Conservation (phyloP, 2,797 vertebrate genomes). For the Clamator glandarius region DNA sequence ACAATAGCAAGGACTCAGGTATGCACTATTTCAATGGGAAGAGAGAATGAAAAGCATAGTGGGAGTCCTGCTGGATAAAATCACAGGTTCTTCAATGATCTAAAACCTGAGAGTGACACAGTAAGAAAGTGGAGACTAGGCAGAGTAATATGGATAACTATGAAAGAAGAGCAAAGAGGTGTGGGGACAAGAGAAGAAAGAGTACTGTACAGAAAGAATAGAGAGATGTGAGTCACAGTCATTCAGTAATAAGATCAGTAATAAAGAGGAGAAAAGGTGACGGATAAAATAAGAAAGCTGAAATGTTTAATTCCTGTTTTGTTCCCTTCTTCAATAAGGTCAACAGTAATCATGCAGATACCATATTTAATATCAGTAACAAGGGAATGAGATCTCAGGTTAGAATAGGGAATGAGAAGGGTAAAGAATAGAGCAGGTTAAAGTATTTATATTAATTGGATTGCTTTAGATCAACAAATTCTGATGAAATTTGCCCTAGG, state of each 20-base stretch:
- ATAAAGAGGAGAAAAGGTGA: neutral
- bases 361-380: neutral
- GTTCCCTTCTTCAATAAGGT: neutral
- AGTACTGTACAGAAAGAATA: neutral
- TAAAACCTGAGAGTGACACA: neutral
- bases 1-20: neutral
- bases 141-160: neutral
- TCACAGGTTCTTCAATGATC: neutral
- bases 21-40: neutral
- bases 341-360: neutral
- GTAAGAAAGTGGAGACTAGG: neutral
- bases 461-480: conserved; percentile 17
- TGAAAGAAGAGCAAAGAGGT: neutral
- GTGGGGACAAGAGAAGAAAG: neutral
- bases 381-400: neutral
- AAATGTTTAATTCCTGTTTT: neutral
- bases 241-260: neutral
- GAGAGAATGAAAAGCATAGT: neutral
- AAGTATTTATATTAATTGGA: neutral
- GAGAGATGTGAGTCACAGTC: neutral
- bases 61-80: neutral
- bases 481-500: neutral
- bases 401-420: neutral
- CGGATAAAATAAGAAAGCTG: neutral
- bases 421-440: neutral